phyloP scores from a whole-genome alignment of 2,797 vertebrate species.

The Simalia tracyae region DNA sequence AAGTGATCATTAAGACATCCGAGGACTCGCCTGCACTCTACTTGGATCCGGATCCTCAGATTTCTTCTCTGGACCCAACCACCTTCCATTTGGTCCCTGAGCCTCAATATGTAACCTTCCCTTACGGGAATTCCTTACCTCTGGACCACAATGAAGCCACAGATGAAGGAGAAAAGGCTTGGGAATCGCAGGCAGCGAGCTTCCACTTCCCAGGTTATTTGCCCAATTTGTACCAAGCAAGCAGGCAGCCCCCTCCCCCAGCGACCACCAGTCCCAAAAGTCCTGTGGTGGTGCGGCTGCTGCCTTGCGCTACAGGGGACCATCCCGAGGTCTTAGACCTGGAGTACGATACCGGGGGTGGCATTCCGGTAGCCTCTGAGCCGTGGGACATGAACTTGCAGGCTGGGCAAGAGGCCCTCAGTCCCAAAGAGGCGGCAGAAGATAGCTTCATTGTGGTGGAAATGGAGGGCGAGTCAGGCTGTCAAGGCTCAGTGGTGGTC shows the following conservation, averaged over 20 bases:
- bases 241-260: neutral
- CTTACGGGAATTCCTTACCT: neutral
- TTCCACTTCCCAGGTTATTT: slow-evolving; percentile 12
- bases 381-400: neutral
- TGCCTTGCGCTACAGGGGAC: neutral
- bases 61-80: neutral
- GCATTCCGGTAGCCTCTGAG: slow-evolving; percentile 21
- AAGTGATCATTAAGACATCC: slow-evolving; percentile 28
- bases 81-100: slow-evolving; percentile 29
- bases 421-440: neutral
- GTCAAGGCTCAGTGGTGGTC: neutral
- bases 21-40: slow-evolving; percentile 8
- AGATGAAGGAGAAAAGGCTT: neutral
- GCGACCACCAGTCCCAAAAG: neutral
- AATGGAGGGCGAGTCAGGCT: neutral
- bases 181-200: neutral
- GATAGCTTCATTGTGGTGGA: slow-evolving; percentile 13
- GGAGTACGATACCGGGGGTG: slow-evolving; percentile 11
- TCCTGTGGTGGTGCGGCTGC: neutral
- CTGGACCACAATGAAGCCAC: neutral
- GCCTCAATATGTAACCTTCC: slow-evolving; percentile 1
- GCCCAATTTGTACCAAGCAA: neutral
- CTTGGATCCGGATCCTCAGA: slow-evolving; percentile 14
- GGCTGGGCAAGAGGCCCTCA: neutral
- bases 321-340: slow-evolving; percentile 25